These are phyloP conservation scores for Leucozona laternaria DNA, from an alignment of 2,888 invertebrate species.

Conservation along the genomic window DNA sequence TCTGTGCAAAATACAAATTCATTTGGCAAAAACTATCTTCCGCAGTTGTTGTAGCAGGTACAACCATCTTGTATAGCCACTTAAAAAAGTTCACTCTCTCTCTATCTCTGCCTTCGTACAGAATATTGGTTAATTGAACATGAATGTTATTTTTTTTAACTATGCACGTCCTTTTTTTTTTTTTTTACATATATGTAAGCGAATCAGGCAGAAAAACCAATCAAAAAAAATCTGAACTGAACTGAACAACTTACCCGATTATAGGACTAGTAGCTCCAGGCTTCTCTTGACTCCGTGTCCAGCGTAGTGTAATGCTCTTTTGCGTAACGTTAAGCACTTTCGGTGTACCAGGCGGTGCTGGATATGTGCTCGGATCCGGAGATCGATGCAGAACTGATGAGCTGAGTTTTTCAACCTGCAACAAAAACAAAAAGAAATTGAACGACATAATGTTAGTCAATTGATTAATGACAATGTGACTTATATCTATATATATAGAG, in stretches of 20 bases:
- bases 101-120: too few species aligned
- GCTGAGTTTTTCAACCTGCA: slow-evolving; percentile 83
- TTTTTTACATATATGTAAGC: too few species aligned
- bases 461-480: slow-evolving; percentile 68
- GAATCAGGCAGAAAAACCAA: slow-evolving; percentile 10
- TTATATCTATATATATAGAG: not conserved
- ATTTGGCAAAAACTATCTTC: slow-evolving; percentile 26
- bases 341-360: slow-evolving; percentile 90
- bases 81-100: slow-evolving; percentile 39
- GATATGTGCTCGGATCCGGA: slow-evolving; percentile 89
- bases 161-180: slow-evolving; percentile 59
- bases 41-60: slow-evolving; percentile 31
- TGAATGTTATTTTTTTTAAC: slow-evolving; percentile 47
- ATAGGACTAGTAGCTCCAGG: slow-evolving; percentile 83
- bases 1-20: slow-evolving; percentile 6
- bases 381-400: slow-evolving; percentile 87
- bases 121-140: slow-evolving; percentile 67
- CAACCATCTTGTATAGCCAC: slow-evolving; percentile 40
- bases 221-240: slow-evolving; percentile 4
- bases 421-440: slow-evolving; percentile 8
- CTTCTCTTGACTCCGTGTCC: slow-evolving; percentile 86
- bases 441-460: slow-evolving; percentile 61
- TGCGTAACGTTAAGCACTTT: slow-evolving; percentile 88
- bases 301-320: slow-evolving; percentile 86
- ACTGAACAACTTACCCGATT: slow-evolving; percentile 81